Evolutionary conservation across 2,113 vertebrate species (phyloP), one percentile per base, ranked within the genome.

Genomic region (Cinclus cinclus): DNA sequence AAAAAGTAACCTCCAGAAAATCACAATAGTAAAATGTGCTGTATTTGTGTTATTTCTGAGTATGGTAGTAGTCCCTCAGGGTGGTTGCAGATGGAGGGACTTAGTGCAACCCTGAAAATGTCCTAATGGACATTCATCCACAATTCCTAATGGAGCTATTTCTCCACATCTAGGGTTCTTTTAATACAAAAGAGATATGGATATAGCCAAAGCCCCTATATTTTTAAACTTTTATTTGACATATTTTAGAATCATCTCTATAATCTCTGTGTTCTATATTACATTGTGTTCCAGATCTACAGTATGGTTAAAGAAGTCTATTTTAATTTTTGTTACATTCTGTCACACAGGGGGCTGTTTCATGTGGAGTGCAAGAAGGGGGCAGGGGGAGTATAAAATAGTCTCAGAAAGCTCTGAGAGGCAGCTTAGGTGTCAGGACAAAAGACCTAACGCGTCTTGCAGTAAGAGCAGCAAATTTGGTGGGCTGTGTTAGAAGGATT

Each of bases 341-440:
- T 70, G 50, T 73, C 59, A 52, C 39, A 30, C 9, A 39, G 15
- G 11, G 17, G 33, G 17, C 41, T 62, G n/a, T 80, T 79, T 90
- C 24, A 10, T n/a, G 12, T 42, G 42, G 76, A 67, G 11, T 27
- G 13, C 30, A 59, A 47, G 33, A 44, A 83, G 5, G 7, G 16
- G 8, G 8, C 0, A 13, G 19, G 5, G 9, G 17, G 2, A 56
- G 7, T 1, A 64, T 0, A 56, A 20, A 8, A 63, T 47, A 28
- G 7, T n/a, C 15, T 79, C 11, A 50, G 46, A 87, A 87, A 67
- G 17, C 28, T 25, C 24, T n/a, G 42, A 77, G 42, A 33, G 41
- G 13, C 11, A 75, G 23, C 33, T 42, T 68, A 37, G 7, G 15
- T n/a, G 9, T 53, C 7, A 8, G 64, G n/a, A 81, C 13, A 58